Conservation (phyloP, 1,140 invertebrate genomes). For the Phthorimaea operculella region DNA sequence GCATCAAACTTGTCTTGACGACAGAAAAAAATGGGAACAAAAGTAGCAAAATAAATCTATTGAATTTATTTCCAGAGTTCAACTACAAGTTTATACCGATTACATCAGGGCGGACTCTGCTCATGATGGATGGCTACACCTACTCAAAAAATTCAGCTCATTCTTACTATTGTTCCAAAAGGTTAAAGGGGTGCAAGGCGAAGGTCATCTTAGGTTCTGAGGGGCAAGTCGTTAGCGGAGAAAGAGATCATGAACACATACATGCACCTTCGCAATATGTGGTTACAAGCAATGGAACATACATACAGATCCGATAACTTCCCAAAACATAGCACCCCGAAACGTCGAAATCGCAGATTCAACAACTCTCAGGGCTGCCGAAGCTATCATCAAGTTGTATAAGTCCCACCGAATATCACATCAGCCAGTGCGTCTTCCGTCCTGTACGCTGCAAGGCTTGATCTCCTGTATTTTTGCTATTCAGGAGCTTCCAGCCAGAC, state of each 20-base stretch:
- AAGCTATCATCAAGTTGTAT: too few relatives aligned
- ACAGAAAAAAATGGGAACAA: too few relatives aligned
- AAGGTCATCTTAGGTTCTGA: constrained; percentile 5
- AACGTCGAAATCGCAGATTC: too few relatives aligned
- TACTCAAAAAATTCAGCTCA: not conserved
- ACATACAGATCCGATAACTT: not conserved
- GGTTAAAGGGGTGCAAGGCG: constrained; percentile 6
- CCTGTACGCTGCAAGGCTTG: too few relatives aligned
- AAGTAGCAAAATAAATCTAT: too few relatives aligned
- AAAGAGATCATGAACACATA: not conserved
- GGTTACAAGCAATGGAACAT: not conserved
- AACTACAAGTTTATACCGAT: not conserved
- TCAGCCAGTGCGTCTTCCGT: too few relatives aligned
- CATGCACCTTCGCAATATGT: constrained; percentile 8
- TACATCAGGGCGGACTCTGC: not conserved
- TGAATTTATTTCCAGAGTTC: not conserved
- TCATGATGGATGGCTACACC: not conserved
- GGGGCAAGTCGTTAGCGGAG: constrained; percentile 6
- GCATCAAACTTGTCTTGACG: too few relatives aligned
- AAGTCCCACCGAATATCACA: too few relatives aligned
- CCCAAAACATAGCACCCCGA: too few relatives aligned
- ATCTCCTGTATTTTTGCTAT: too few relatives aligned
- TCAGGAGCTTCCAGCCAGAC: too few relatives aligned
- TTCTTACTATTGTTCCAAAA: constrained; percentile 8
- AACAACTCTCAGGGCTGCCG: too few relatives aligned